These are phyloP conservation scores for Aphaenogaster rudis DNA, from an alignment of 1,140 invertebrate genomes.

Conservation along the genomic window DNA sequence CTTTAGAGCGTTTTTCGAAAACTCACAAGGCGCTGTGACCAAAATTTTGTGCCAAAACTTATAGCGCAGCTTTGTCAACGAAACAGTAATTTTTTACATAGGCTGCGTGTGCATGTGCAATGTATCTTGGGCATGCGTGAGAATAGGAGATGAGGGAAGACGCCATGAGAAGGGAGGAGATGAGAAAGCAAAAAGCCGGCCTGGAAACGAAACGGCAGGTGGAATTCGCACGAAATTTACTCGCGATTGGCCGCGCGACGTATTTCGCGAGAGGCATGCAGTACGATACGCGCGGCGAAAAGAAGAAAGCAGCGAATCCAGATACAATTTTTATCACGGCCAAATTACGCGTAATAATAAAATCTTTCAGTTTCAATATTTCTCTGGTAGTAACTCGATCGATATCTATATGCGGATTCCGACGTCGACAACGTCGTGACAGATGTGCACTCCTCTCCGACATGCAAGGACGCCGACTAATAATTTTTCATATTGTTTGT, in stretches of 20 bases:
- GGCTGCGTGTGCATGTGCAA: neutral
- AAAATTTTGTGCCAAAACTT: neutral
- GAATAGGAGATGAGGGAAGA: slow-evolving; percentile 36
- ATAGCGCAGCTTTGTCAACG: neutral
- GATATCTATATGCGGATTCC: neutral
- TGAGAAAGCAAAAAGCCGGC: slow-evolving; percentile 56
- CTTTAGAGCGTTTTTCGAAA: neutral
- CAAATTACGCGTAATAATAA: neutral
- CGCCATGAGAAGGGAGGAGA: neutral
- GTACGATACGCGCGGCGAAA: neutral
- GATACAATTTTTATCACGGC: neutral
- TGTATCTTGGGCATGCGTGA: slow-evolving; percentile 24
- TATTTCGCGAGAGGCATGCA: slow-evolving; percentile 4
- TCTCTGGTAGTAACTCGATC: neutral
- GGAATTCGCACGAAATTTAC: slow-evolving; percentile 74
- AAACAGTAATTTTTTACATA: neutral
- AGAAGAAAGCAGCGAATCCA: neutral
- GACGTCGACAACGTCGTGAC: neutral
- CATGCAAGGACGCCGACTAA: neutral
- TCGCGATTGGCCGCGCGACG: slow-evolving; percentile 27
- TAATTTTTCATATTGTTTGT: slow-evolving; percentile 11
- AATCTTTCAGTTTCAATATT: neutral
- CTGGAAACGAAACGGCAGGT: slow-evolving; percentile 74
- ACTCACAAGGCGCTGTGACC: neutral
- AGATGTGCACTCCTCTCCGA: neutral